Evolutionary conservation across 2,797 vertebrate species (phyloP), one percentile per base, ranked within the genome.

Genomic region (Lithobates sylvaticus): DNA sequence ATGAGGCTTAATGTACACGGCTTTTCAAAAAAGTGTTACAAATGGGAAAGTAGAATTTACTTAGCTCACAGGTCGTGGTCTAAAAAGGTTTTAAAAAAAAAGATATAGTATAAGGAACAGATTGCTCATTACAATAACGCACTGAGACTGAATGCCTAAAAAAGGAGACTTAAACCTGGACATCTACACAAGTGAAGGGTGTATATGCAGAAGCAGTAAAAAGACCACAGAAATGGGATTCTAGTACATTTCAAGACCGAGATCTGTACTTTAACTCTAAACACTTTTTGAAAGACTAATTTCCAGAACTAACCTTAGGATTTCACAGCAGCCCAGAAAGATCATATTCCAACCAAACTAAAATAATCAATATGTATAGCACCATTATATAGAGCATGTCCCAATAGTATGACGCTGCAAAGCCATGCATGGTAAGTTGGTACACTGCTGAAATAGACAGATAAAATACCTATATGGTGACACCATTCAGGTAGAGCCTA

Each of bases 381-480:
- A 70, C 67, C 67, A 54, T 32, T 69, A 23, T 80, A 70, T 70
- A 32, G 42, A 70, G 12, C 47, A 54, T 69, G 47, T 34, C 10
- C 36, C 18, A 70, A 70, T 54, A n/a, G 27, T n/a, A 36, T 79
- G 47, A 80, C 16, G 68, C 29, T 18, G 76, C 29, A 78, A 65
- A 44, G 18, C 42, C 44, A 79, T 70, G 27, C 3, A 70, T 15
- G 42, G 13, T 15, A 6, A 23, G 54, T 61, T 8, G 54, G 54
- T 61, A 70, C 18, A 34, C 16, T 7, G 29, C 18, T 79, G 61
- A 23, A 36, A 61, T 21, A 1, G 42, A 50, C 12, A 27, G 13
- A 9, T 12, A 42, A 27, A 18, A 16, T 9, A 29, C 26, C 44
- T 78, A 26, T 42, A 77, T 23, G 23, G 54, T 23, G 6, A 54